These are phyloP conservation scores for Drosophila koepferae DNA, from an alignment of 2,888 invertebrate genomes.

Conservation along the genomic window DNA sequence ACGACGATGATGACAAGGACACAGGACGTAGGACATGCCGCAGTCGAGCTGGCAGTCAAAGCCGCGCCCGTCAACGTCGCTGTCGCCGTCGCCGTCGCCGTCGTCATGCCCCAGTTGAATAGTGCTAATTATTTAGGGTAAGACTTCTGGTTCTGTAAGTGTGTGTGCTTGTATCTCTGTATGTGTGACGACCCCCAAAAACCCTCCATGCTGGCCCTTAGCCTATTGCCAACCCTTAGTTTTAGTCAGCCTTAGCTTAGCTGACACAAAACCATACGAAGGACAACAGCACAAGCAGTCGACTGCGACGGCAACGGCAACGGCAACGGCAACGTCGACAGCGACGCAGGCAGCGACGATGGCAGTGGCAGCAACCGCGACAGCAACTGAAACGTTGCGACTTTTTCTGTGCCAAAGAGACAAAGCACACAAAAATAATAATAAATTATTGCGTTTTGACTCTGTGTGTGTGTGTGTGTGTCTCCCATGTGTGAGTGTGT, in stretches of 20 bases:
- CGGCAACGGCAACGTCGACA: slow-evolving; percentile 19
- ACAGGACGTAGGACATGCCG: slow-evolving; percentile 47
- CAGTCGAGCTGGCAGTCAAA: slow-evolving; percentile 58
- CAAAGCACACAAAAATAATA: slow-evolving; percentile 77
- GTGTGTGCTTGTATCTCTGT: slow-evolving; percentile 19
- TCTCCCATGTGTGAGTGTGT: slow-evolving; percentile 30
- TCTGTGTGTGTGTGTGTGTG: slow-evolving; percentile 35
- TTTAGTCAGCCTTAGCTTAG: slow-evolving; percentile 56
- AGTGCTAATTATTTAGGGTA: slow-evolving; percentile 83
- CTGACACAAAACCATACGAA: slow-evolving; percentile 77
- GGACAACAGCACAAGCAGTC: slow-evolving; percentile 60
- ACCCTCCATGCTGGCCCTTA: slow-evolving; percentile 70
- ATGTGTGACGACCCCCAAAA: slow-evolving; percentile 52
- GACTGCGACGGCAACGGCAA: slow-evolving; percentile 21
- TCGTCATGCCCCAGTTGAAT: slow-evolving; percentile 76
- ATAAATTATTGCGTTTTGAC: slow-evolving; percentile 76
- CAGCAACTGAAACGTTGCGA: slow-evolving; percentile 55
- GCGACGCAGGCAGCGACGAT: slow-evolving; percentile 3
- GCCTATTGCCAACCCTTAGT: slow-evolving; percentile 69
- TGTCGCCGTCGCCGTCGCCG: slow-evolving; percentile 37
- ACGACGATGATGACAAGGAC: slow-evolving; percentile 48
- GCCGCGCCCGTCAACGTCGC: slow-evolving; percentile 70
- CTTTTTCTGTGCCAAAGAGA: slow-evolving; percentile 77
- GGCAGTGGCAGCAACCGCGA: slow-evolving; percentile 13
- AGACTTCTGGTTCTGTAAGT: slow-evolving; percentile 55